Conservation (phyloP, 2,888 invertebrate genomes). For the Synanthedon vespiformis region DNA sequence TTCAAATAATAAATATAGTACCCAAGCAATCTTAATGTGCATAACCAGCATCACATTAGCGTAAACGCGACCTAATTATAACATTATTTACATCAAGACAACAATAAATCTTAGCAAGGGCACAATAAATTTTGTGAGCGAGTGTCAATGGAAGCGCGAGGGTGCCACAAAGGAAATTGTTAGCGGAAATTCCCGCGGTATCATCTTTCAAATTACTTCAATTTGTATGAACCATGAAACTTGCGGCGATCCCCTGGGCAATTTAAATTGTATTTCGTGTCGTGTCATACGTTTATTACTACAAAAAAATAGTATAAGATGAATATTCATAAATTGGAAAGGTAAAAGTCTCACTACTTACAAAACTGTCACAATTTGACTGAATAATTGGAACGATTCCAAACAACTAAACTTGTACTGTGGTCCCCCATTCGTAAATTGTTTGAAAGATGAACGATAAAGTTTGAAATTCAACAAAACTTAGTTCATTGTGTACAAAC, state of each 20-base stretch:
- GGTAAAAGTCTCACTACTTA: too few relatives aligned
- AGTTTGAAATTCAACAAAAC: too few relatives aligned
- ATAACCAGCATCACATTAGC: not conserved
- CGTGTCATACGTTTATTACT: not conserved
- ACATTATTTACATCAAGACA: not conserved
- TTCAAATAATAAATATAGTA: too few relatives aligned
- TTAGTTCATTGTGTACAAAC: too few relatives aligned
- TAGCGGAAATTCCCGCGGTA: not conserved
- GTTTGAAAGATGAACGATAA: too few relatives aligned
- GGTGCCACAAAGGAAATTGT: not conserved
- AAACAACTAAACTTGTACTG: too few relatives aligned
- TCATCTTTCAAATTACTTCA: not conserved
- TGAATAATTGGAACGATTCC: too few relatives aligned
- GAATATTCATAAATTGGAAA: too few relatives aligned
- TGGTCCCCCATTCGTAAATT: too few relatives aligned
- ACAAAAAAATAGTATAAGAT: too few relatives aligned
- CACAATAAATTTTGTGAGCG: not conserved
- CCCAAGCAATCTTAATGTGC: too few relatives aligned
- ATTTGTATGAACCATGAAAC: not conserved
- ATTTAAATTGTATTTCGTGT: not conserved
- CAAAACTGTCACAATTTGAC: too few relatives aligned
- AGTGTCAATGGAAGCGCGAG: not conserved
- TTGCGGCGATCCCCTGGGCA: not conserved
- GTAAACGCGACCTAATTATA: not conserved
- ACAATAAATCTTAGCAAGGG: not conserved